Evolutionary conservation across 2,888 invertebrate species (phyloP), one percentile per base, ranked within the genome.

Genomic region (Lithophane socia): DNA sequence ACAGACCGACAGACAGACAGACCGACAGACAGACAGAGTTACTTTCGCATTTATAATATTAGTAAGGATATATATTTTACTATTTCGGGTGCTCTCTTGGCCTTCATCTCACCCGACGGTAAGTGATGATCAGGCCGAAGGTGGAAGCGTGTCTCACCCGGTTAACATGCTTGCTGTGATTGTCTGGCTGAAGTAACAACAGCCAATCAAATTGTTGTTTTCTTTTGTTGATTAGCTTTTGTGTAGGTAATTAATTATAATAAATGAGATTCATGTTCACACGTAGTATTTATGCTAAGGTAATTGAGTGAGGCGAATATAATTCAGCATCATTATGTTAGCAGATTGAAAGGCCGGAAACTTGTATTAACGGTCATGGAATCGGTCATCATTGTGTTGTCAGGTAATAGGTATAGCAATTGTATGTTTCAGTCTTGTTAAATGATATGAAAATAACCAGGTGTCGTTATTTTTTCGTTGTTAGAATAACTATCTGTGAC

Each of bases 401-500:
- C n/a, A 79, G 54, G n/a, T 44, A 64, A 29, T 42, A 29, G 29
- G 13, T 42, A 52, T 54, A 47, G 61, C 60, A 54, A 3, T 67
- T 37, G 44, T n/a, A 24, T 24, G 37, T 49, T 63, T 21, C 61
- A 21, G 16, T 12, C 24, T 61, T 61, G 2, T 12, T 18, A 24
- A 54, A 68, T 37, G 24, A 47, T 29, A 44, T 29, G 9, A 8
- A 58, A 70, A 56, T 64, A 64, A 29, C 44, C 56, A 13, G 49
- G 47, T 29, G 13, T n/a, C 21, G 44, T 69, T 13, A 16, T 42
- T 61, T 4, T 16, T 37, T 68, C n/a, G 37, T 29, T 56, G 37
- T 79, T 77, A 79, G 13, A 63, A 54, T 78, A 54, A 37, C 44
- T 44, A 54, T 67, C 10, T 49, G 65, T 78, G 16, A 24, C 54